Conservation (phyloP, 2,797 vertebrate genomes). For the Gobionotothen gibberifrons region DNA sequence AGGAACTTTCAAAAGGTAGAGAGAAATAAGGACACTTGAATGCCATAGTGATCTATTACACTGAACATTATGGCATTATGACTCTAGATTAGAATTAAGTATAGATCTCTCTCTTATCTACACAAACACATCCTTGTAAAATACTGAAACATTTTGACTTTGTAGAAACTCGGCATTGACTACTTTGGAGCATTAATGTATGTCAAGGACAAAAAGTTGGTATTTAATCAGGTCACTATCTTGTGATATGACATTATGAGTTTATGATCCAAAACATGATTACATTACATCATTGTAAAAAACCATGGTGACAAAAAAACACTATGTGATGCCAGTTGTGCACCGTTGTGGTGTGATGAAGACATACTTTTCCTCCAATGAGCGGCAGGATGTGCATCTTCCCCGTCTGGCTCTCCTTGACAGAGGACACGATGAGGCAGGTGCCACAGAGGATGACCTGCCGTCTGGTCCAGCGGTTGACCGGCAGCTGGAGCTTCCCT, state of each 20-base stretch:
- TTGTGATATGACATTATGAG: slow-evolving; percentile 28
- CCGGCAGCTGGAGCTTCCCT: slow-evolving; percentile 97
- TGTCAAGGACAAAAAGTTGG: slow-evolving; percentile 45
- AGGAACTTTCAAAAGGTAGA: slow-evolving; percentile 14
- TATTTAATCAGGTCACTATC: slow-evolving; percentile 37
- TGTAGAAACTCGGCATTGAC: not conserved
- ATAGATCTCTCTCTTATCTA: no score
- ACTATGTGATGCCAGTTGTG: not conserved
- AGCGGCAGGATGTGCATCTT: slow-evolving; percentile 99
- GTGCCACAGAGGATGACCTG: slow-evolving; percentile 98
- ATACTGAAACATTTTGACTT: slow-evolving; percentile 22
- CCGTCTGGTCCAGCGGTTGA: slow-evolving; percentile 96
- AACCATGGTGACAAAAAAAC: not conserved
- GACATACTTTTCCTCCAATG: slow-evolving; percentile 96
- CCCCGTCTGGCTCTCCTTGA: slow-evolving; percentile 94
- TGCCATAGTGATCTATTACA: slow-evolving; percentile 12
- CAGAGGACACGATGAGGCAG: slow-evolving; percentile 96
- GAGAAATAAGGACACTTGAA: slow-evolving; percentile 2
- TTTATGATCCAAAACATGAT: slow-evolving; percentile 44
- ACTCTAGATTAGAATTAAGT: slow-evolving; percentile 44
- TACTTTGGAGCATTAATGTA: slow-evolving; percentile 5
- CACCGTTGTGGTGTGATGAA: not conserved
- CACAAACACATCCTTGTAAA: slow-evolving; percentile 15
- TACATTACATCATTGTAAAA: slow-evolving; percentile 27
- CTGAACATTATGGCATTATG: slow-evolving; percentile 20